phyloP scores from a whole-genome alignment of 2,113 vertebrate species.

The Ovis canadensis region DNA sequence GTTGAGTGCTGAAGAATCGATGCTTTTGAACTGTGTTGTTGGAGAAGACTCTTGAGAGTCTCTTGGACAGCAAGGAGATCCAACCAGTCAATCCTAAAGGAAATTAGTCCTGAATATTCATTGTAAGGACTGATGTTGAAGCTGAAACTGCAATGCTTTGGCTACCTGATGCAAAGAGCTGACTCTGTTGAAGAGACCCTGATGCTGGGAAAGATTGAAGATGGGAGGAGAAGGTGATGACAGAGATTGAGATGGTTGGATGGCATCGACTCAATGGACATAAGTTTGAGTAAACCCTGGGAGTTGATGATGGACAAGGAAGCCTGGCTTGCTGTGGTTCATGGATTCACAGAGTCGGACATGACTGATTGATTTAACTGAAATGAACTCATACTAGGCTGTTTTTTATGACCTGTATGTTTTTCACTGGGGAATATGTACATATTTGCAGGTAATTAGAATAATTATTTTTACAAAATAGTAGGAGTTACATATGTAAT shows the following conservation, averaged over 20 bases:
- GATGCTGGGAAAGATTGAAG: background rate
- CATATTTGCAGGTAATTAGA: background rate
- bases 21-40: background rate
- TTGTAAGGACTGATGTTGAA: background rate
- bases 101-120: background rate
- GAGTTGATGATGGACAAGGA: background rate
- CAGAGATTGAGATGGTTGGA: background rate
- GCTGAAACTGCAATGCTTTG: background rate
- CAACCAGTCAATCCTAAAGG: background rate
- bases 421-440: background rate
- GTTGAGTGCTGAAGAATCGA: fast-evolving
- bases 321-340: background rate
- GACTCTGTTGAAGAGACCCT: background rate
- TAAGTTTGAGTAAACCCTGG: background rate
- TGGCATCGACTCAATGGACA: background rate
- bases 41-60: background rate
- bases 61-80: background rate
- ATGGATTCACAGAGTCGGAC: background rate
- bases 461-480: background rate
- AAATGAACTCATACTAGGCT: background rate
- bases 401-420: background rate
- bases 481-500: background rate
- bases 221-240: background rate
- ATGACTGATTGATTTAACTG: background rate
- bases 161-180: background rate